Percentiles rank a stretch among this genome's conserved stretches.
Conservation (phyloP, 1,140 invertebrate genomes). For the Zaprionus davidi region DNA sequence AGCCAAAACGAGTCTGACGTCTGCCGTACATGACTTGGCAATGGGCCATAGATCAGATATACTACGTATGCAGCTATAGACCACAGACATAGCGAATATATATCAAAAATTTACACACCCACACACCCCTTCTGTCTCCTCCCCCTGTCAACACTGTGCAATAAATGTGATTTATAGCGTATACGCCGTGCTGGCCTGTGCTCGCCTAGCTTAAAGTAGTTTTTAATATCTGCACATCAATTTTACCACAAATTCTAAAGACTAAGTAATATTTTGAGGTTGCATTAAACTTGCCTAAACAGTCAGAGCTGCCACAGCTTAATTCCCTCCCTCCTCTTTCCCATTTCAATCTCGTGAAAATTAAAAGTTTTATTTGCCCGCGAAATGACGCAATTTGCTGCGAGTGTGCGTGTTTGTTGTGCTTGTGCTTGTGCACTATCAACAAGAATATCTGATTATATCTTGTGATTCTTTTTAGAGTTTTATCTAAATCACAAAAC, state of each 20-base stretch:
- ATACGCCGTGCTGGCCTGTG: constrained; percentile 18
- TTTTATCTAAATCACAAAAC: constrained; percentile 51
- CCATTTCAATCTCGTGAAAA: constrained; percentile 8
- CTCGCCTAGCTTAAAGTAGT: neutral
- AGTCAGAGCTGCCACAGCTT: neutral
- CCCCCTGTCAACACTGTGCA: constrained; percentile 13
- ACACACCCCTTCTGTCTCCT: neutral
- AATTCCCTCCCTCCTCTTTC: neutral
- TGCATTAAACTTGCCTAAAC: neutral
- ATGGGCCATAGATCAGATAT: constrained; percentile 8
- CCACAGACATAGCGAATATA: neutral
- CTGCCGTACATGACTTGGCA: neutral
- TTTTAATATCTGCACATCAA: constrained; percentile 8
- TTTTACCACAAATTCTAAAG: neutral
- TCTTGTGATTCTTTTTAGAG: constrained; percentile 27
- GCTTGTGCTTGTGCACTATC: constrained; percentile 14
- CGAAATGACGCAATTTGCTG: constrained; percentile 42
- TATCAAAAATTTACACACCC: constrained; percentile 29
- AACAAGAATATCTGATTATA: constrained; percentile 26
- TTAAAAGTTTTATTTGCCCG: constrained; percentile 22
- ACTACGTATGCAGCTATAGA: neutral
- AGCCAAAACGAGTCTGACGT: constrained; percentile 17
- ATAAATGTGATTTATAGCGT: constrained; percentile 43
- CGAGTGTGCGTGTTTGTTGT: constrained; percentile 4
- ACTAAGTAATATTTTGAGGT: neutral